A percentile compares a stretch with the other conserved stretches of the same genome.
These are phyloP conservation scores for Myiopsitta monachus DNA, from an alignment of 2,113 vertebrate species.

Conservation along the genomic window DNA sequence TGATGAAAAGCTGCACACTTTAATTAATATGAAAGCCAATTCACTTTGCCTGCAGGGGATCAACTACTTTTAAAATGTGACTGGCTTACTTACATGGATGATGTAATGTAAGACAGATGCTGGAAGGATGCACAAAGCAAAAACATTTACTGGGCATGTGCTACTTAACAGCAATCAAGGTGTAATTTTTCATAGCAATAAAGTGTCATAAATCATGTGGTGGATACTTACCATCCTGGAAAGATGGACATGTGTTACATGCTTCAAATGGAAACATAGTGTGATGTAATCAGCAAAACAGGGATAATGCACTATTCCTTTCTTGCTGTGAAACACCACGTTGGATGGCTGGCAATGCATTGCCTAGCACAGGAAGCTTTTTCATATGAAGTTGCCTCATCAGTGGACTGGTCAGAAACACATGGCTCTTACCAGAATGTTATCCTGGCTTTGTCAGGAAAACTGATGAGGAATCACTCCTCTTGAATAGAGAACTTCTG, in stretches of 20 bases:
- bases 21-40: neutral
- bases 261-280: neutral
- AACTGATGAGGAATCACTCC: neutral
- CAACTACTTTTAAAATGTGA: neutral
- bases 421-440: neutral
- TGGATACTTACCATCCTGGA: neutral
- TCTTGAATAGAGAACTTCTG: neutral
- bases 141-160: neutral
- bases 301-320: neutral
- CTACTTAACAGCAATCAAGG: constrained; percentile 28
- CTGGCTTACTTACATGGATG: neutral
- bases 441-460: neutral
- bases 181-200: constrained; percentile 22
- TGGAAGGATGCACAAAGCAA: neutral
- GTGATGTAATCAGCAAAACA: neutral
- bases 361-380: neutral
- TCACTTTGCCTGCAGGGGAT: neutral
- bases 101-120: constrained; percentile 21
- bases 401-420: neutral
- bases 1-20: neutral
- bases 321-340: neutral
- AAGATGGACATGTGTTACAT: neutral
- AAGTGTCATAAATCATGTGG: neutral
- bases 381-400: neutral
- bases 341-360: neutral